Base-by-base conservation (phyloP, 2,797 vertebrate genomes). In the Rhinella marina region DNA sequence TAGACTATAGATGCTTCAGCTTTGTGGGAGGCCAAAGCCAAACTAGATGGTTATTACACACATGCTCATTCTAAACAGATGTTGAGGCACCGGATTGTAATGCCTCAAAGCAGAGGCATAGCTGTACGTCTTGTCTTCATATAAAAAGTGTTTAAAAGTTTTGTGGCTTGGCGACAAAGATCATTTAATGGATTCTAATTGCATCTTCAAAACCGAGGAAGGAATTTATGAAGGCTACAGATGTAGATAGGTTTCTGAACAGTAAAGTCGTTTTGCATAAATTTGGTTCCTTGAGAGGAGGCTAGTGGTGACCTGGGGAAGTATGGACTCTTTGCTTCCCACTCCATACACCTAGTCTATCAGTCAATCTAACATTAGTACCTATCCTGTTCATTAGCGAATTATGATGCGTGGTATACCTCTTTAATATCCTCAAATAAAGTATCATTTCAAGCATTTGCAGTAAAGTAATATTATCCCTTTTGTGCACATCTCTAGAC, bases 1-100 rank as follows among this genome's bases (percentile, higher is more conserved):
- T 19, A 48, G 29, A 56, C n/a, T 84, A 61, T 75, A 75, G 70
- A 59, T 48, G 21, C 32, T 59, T 84, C 54, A 41, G 54, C 52
- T 75, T 75, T 73, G 82, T 84, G 54, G 82, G 70, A 84, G 82
- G 68, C 25, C 75, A 59, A 84, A 56, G 41, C 54, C 25, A 83
- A 57, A 84, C 41, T 59, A 57, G 82, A 84, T 52, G 70, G 64
- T 70, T 25, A 59, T 23, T 59, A 57, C 25, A 73, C n/a, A 84
- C 54, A 73, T 14, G 54, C 32, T 70, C 17, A 70, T 83, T 56
- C 52, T 29, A 21, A 84, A 54, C 82, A 84, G 82, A 84, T 84
- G 82, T 72, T 56, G 68, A 10, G n/a, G 50, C 9, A 14, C 9
- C 13, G 48, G 50, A 54, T 29, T 70, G 62, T 29, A 12, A 16